Evolutionary conservation across 2,888 invertebrate species (phyloP), one percentile per base, ranked within the genome.

Genomic region (Leptinotarsa juncta): DNA sequence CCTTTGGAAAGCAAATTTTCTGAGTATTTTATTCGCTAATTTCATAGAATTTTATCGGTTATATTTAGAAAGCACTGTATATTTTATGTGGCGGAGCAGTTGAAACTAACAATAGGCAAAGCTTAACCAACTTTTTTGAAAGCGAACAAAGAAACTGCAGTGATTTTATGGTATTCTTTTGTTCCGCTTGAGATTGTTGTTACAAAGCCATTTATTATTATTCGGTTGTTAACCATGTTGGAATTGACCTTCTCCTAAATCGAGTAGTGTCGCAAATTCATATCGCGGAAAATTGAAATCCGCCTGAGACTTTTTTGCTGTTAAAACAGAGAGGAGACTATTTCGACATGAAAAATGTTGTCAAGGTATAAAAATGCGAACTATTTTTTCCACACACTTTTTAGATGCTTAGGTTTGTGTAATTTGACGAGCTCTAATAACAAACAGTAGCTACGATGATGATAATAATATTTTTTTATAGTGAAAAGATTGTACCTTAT

Each of bases 161-260:
- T 62, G 32, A 62, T 62, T 62, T 62, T n/a, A 62, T 62, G 62
- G 62, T 62, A 62, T 62, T 26, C 10, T 62, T n/a, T 62, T 62
- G 67, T 72, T 72, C 69, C 74, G 76, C 73, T 72, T 74, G 73
- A 69, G 65, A 76, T 76, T 74, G 51, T 70, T 72, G 53, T 26
- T 70, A 72, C 74, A 77, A 77, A 74, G 77, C 77, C 71, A 72
- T 67, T 66, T 72, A 74, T 74, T 72, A 55, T 70, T 72, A 74
- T 77, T 77, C 77, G 77, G 74, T 74, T 74, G 70, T 76, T 76
- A 72, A 76, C 62, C 20, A 18, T 62, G 62, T 62, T 62, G 32
- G 62, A 62, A 42, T 62, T 62, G 62, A 62, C 62, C 62, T 62
- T 62, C 62, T 62, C 62, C 62, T 62, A 62, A 62, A 62, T 62